Evolutionary conservation across 2,797 vertebrate genomes (phyloP).

Genomic region (Lemur catta): DNA sequence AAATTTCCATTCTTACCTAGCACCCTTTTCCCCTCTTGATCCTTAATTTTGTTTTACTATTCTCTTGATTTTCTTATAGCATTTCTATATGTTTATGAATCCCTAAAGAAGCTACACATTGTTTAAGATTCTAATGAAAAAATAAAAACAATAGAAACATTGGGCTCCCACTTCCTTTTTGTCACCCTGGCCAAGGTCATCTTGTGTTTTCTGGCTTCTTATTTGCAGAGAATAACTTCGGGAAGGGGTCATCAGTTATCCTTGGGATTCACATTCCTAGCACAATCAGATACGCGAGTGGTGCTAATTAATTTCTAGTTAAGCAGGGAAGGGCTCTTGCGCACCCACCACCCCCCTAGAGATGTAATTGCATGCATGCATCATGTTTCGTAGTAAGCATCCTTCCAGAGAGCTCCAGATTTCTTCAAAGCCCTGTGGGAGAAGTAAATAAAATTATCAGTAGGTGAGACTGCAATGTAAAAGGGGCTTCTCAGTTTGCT

Average conservation of each 20-base stretch:
- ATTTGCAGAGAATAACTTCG: background rate
- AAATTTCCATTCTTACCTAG: background rate
- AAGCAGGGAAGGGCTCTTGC: background rate
- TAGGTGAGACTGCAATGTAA: background rate
- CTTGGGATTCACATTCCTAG: background rate
- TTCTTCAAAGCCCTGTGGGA: slow-evolving; percentile 89
- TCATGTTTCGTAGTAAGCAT: slow-evolving; percentile 95
- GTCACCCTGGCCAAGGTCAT: background rate
- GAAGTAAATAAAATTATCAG: background rate
- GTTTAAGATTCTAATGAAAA: background rate
- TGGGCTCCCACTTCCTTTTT: background rate
- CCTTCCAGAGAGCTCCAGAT: slow-evolving; percentile 93
- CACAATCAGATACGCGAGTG: background rate
- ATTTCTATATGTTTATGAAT: background rate
- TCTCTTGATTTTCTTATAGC: background rate
- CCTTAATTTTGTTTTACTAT: background rate
- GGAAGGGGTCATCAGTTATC: background rate
- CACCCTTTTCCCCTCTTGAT: background rate
- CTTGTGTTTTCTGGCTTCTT: background rate
- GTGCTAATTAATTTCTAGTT: background rate
- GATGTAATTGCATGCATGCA: background rate
- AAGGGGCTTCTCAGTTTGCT: background rate
- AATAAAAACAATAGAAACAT: background rate
- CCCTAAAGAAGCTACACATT: background rate
- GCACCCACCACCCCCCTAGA: background rate